Conservation (phyloP, 1,140 invertebrate species). For the Drosophila eugracilis region DNA sequence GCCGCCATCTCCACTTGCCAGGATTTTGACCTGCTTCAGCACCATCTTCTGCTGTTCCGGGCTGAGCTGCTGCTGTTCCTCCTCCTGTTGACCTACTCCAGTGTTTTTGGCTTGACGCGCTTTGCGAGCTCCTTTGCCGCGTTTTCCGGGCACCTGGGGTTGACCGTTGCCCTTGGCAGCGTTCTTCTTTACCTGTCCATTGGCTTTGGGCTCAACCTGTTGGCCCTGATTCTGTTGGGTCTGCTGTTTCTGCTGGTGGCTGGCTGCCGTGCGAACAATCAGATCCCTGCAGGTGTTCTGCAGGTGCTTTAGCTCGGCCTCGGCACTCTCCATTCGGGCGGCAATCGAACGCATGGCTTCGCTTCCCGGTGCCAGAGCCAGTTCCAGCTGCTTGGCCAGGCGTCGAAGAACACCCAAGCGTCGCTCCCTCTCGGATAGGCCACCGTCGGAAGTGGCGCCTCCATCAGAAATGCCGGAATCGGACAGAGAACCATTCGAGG, state of each 20-base stretch:
- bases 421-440: conserved; percentile 90
- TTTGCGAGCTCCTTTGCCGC: conserved; percentile 47
- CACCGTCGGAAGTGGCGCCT: conserved; percentile 89
- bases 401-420: conserved; percentile 88
- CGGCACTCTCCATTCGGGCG: conserved; percentile 91
- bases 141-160: conserved; percentile 45
- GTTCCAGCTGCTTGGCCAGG: conserved; percentile 89
- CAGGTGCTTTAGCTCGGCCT: conserved; percentile 90
- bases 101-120: conserved; percentile 21
- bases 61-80: conserved; percentile 5
- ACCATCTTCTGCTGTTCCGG: conserved; percentile 38
- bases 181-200: conserved; percentile 36
- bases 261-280: conserved; percentile 88
- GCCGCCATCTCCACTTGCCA: conserved; percentile 42
- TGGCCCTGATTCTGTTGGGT: conserved; percentile 42
- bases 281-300: conserved; percentile 92
- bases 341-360: conserved; percentile 87
- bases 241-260: conserved; percentile 77
- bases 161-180: conserved; percentile 24
- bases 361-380: conserved; percentile 88
- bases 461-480: conserved; percentile 92
- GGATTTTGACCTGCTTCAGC: conserved; percentile 28
- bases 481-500: conserved; percentile 88
- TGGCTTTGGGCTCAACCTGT: conserved; percentile 15
- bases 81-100: not conserved